These are phyloP conservation scores for Python bivittatus DNA, from an alignment of 2,113 vertebrate genomes.

Conservation along the genomic window DNA sequence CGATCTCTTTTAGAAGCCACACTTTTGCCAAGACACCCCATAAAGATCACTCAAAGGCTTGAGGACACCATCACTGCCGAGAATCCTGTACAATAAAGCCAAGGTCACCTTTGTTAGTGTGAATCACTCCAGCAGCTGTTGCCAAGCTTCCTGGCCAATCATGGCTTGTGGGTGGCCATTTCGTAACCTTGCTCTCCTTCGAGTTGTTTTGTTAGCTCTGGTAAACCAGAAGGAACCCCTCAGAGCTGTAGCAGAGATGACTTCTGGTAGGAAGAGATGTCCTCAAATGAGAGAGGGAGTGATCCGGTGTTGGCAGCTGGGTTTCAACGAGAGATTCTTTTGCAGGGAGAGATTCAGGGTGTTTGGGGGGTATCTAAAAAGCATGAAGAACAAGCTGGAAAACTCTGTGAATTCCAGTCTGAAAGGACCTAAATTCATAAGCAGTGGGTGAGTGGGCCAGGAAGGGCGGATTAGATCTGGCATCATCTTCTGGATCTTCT, in stretches of 20 bases:
- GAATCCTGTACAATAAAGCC: not conserved
- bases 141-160: not conserved
- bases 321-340: not conserved
- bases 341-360: not conserved
- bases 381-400: not conserved
- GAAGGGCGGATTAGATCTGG: not conserved
- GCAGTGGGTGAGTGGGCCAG: not conserved
- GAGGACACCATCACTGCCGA: not conserved
- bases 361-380: not conserved
- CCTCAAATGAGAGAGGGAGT: not conserved
- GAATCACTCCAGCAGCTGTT: not conserved
- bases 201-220: not conserved
- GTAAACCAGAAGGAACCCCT: not conserved
- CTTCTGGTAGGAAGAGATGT: no score
- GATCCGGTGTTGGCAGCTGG: not conserved
- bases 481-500: not conserved
- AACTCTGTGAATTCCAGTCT: not conserved
- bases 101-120: constrained; percentile 31
- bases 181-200: not conserved
- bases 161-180: fast-evolving
- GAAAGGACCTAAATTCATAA: not conserved
- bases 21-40: not conserved
- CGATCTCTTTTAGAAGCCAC: not conserved
- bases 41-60: not conserved
- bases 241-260: not conserved